Percentiles rank a stretch among this genome's conserved stretches.
These are phyloP conservation scores for Amniataba percoides DNA, from an alignment of 2,797 vertebrate genomes.

Conservation along the genomic window DNA sequence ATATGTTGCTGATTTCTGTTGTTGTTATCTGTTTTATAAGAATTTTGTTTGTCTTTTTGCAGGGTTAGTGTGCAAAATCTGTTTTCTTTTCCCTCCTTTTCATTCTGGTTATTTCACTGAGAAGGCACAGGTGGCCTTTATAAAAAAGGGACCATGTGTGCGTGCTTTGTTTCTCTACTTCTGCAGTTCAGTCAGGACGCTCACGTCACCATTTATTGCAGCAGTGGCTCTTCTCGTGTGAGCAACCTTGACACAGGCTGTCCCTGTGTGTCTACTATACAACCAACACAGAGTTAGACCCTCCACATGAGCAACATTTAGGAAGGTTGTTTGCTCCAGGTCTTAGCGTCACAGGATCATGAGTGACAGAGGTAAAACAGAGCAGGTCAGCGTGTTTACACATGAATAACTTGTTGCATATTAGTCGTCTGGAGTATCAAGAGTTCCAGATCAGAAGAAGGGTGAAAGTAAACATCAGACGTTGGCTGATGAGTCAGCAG, in stretches of 20 bases:
- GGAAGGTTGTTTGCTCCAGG: neutral
- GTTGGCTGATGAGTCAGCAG: neutral
- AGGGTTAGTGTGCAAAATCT: neutral
- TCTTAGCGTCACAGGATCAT: no score
- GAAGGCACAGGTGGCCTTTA: neutral
- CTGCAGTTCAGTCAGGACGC: no score
- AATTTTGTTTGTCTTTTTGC: neutral
- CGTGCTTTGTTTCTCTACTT: neutral
- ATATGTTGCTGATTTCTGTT: neutral
- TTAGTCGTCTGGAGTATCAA: neutral
- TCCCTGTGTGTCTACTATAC: no score
- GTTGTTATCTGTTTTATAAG: neutral
- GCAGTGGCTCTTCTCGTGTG: neutral
- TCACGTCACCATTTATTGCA: neutral
- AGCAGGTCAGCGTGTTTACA: neutral
- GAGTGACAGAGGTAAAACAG: no score
- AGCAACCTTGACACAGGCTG: no score
- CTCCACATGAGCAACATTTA: neutral
- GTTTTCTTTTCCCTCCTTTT: neutral
- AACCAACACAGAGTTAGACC: neutral
- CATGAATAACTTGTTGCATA: neutral
- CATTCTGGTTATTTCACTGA: neutral
- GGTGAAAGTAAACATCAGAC: neutral
- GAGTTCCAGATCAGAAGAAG: neutral
- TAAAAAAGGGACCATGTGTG: neutral